Base-by-base conservation (phyloP, 2,888 invertebrate genomes). In the Xanthostigma xanthostigma region DNA sequence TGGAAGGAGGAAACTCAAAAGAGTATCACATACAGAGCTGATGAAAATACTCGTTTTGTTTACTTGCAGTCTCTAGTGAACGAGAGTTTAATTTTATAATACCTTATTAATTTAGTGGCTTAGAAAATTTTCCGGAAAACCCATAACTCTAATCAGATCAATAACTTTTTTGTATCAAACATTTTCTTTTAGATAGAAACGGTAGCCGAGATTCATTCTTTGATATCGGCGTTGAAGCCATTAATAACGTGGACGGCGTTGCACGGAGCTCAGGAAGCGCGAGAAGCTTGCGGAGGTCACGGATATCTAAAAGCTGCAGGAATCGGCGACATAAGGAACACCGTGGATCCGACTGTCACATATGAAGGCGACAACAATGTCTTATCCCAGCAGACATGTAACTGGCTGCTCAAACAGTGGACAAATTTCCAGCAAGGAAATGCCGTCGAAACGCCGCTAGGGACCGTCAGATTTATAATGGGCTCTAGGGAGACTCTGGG, bases 321-420 rank as follows among this genome's bases (percentile, higher is more conserved):
- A 56, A 70, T 95, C 27, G 92, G 92, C 36, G 84, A 86, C 53
- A 71, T 95, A 51, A 75, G 91, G 9, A 81, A 81, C 60, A 87
- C 88, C 65, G 85, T 90, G 65, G 95, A 95, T 65, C 85, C 93
- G 0, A 84, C 85, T 39, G 85, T 88, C 48, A 94, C 94, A 0
- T 92, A 91, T 65, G 94, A 94, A 64, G 93, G 94, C 1, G 93
- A 94, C 68, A 94, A 94, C 69, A 92, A 88, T 66, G 92, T 94
- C 17, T 71, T 95, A 3, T 76, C 85, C 0, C 93, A 93, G 61
- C 93, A 93, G 66, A 81, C 89, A 0, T 86, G 87, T 60, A 93
- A 92, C 68, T 93, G 89, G 82, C 68, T 93, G 48, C 63, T 85
- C 43, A 67, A 81, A 1, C 84, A 84, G 62, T 82, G 79, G 76